These are phyloP conservation scores for Oryctolagus cuniculus DNA, from an alignment of 2,113 vertebrate species.

Conservation along the genomic window DNA sequence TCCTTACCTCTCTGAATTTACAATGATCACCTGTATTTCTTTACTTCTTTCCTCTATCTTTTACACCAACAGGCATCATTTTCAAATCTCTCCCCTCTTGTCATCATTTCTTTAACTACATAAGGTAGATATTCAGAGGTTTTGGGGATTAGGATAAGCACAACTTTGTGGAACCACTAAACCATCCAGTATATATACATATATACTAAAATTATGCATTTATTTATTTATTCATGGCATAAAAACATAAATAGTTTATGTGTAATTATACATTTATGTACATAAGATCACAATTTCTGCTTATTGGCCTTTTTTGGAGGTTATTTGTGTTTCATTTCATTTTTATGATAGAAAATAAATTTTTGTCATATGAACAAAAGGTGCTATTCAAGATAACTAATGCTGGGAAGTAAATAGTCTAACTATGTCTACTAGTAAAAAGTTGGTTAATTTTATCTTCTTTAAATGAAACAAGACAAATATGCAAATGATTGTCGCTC, in stretches of 20 bases:
- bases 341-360: not conserved
- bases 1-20: not conserved
- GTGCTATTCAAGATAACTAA: not conserved
- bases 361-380: not conserved
- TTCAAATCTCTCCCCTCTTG: not conserved
- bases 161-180: not conserved
- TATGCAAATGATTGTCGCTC: not conserved
- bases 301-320: too few relatives aligned
- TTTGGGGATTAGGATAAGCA: not conserved
- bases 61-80: not conserved
- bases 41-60: not conserved
- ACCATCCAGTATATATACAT: not conserved
- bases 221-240: not conserved
- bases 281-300: not conserved
- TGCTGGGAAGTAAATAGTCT: not conserved
- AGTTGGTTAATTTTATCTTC: not conserved
- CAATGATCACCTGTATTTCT: not conserved
- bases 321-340: not conserved
- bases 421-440: not conserved
- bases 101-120: not conserved
- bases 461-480: constrained; percentile 2
- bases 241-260: not conserved
- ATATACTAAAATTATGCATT: not conserved
- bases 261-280: not conserved
- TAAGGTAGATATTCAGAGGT: not conserved